These are phyloP conservation scores for silkworm (Bombyx mori) DNA, from an alignment of 1,140 invertebrate genomes.

Conservation along the genomic window ASM3026992v2 NC_085121.1:13695501-13696000, in stretches of 20 bases:
- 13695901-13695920: slow-evolving; percentile 82
- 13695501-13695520: slow-evolving; percentile 81
- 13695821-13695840: slow-evolving; percentile 88
- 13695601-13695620: too few species aligned
- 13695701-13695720: too few species aligned
- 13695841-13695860: slow-evolving; percentile 74
- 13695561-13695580: slow-evolving; percentile 86
- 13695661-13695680: too few species aligned
- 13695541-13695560: slow-evolving; percentile 86
- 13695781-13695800: too few species aligned
- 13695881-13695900: slow-evolving; percentile 89
- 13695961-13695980: neutral
- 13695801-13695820: slow-evolving; percentile 78
- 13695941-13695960: neutral
- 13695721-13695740: too few species aligned
- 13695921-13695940: slow-evolving; percentile 7
- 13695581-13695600: slow-evolving; percentile 7
- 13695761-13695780: too few species aligned
- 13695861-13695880: slow-evolving; percentile 82
- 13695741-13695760: too few species aligned
- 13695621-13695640: too few species aligned
- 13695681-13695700: too few species aligned
- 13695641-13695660: too few species aligned
- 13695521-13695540: slow-evolving; percentile 85
- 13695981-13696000: neutral